phyloP scores from a whole-genome alignment of 2,888 invertebrate species.

The Allacma fusca region DNA sequence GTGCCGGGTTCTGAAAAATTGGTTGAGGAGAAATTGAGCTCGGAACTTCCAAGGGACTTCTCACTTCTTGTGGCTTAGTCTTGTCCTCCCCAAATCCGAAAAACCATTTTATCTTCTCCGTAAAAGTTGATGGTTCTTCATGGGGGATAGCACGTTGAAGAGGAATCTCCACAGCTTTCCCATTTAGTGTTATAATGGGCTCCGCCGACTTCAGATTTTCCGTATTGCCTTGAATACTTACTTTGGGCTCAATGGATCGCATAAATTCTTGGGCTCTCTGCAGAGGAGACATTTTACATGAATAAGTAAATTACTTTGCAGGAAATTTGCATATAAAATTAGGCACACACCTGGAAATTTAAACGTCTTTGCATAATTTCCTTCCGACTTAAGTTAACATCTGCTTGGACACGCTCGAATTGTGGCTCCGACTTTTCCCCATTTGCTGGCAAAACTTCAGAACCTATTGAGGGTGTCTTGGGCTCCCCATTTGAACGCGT shows the following conservation, averaged over 20 bases:
- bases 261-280: conserved; percentile 7
- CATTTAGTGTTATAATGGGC: background rate
- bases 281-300: background rate
- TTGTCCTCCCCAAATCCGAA: background rate
- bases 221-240: background rate
- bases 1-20: background rate
- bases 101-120: background rate
- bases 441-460: background rate
- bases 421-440: background rate
- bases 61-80: background rate
- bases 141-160: background rate
- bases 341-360: conserved; percentile 24
- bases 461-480: background rate
- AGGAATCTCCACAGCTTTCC: background rate
- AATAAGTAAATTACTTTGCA: background rate
- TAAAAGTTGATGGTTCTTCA: background rate
- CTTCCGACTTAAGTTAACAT: conserved; percentile 11
- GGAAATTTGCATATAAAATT: background rate
- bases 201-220: background rate
- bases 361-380: conserved; percentile 20
- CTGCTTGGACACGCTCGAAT: background rate
- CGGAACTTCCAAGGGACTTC: background rate
- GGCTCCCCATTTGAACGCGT: background rate
- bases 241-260: background rate
- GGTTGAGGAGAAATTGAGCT: background rate